Conservation (phyloP, 2,797 vertebrate species). For the Chromis chromis region DNA sequence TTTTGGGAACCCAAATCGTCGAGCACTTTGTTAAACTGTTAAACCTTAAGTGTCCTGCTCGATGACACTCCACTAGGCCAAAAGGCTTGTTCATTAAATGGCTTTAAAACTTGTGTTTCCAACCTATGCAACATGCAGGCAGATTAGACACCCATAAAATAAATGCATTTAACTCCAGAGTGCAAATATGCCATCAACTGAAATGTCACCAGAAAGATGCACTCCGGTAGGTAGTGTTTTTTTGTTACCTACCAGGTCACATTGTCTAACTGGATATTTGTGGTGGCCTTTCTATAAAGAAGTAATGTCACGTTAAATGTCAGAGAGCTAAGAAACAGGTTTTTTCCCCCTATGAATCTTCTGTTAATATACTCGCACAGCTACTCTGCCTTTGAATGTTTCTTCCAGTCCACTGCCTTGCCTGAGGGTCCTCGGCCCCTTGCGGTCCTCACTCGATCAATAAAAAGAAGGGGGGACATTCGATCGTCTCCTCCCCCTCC, state of each 20-base stretch:
- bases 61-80: conserved; percentile 1
- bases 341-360: conserved; percentile 15
- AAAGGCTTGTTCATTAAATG: neutral
- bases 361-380: conserved; percentile 59
- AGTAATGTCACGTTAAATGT: conserved; percentile 64
- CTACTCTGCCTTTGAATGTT: conserved; percentile 49
- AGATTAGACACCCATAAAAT: neutral
- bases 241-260: conserved; percentile 6
- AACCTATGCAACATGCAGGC: neutral
- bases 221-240: neutral
- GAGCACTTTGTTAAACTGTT: neutral
- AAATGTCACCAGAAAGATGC: neutral
- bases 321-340: conserved; percentile 41
- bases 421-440: conserved; percentile 51
- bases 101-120: neutral
- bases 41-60: neutral
- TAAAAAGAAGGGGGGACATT: conserved; percentile 47
- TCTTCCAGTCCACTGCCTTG: conserved; percentile 34
- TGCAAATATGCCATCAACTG: neutral
- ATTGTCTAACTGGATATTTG: conserved; percentile 22
- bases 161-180: neutral
- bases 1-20: neutral
- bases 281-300: conserved; percentile 35
- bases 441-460: conserved; percentile 45
- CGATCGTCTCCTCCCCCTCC: conserved; percentile 31